Base-by-base conservation (phyloP, 2,113 vertebrate species). In the Rana temporaria region DNA sequence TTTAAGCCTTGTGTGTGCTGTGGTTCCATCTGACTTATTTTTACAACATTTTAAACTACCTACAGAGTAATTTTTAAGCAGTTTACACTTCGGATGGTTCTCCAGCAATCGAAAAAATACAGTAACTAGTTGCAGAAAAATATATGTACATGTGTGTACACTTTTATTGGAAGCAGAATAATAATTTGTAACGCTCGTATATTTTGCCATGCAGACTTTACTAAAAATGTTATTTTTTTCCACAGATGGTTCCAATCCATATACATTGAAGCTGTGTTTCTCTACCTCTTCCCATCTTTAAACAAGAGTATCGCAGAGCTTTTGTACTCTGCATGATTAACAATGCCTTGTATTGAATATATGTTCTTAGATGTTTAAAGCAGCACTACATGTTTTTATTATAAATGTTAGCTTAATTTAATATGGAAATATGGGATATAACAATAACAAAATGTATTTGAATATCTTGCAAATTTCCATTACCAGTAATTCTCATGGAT, bases 191-290 rank as follows among this genome's bases (percentile, higher is more conserved):
- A 0, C 4, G 34, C 34, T 38, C 34, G 6, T 38, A 12, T 48
- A 42, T 14, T 48, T 48, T 48, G 42, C 42, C 8, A 48, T 48
- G 42, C 12, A 11, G 12, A 1, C 42, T 42, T 6, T 14, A 48
- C 42, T 14, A 30, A 30, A 30, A 30, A 48, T 48, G 6, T 24
- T 53, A 32, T 34, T 86, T 91, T 79, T 91, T 90, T 72, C 38
- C 8, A 72, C 95, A 99, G 98, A 98, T 92, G 97, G 98, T 38
- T 98, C 97, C 85, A 99, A 99, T 87, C 98, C 98, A 6, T 99
- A 99, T 64, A 99, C 98, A 56, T 87, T 99, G 93, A 99, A 99
- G 87, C 95, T 99, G 87, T 99, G 98, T 89, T 99, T 99, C 93
- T 99, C 98, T 86, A 98, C 97, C 60, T 98, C 97, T 57, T 98